phyloP scores from a whole-genome alignment of 2,113 vertebrate species.

The Melanerpes formicivorus region DNA sequence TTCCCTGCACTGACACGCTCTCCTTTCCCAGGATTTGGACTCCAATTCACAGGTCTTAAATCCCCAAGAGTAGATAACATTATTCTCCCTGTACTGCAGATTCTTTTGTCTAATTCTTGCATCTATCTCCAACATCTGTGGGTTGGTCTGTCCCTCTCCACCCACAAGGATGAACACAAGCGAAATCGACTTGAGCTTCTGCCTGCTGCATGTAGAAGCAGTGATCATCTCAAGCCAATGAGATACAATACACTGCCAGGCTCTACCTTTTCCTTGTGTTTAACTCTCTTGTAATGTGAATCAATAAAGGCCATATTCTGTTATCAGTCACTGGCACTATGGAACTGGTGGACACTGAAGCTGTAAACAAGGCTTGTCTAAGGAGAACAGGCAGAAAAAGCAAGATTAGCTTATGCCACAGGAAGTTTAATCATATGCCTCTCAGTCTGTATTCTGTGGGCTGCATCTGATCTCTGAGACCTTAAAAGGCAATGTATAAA shows the following conservation, averaged over 20 bases:
- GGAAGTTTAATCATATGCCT: conserved; percentile 51
- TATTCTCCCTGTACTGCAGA: neutral
- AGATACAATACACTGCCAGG: neutral
- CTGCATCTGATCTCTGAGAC: conserved; percentile 14
- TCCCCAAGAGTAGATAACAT: neutral
- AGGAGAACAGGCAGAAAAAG: neutral
- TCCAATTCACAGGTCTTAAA: neutral
- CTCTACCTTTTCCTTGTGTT: neutral
- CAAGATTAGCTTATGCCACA: conserved; percentile 30
- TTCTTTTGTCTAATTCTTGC: neutral
- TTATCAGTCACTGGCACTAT: neutral
- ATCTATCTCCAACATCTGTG: neutral
- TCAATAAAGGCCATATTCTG: neutral
- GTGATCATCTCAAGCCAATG: neutral
- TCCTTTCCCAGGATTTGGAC: neutral
- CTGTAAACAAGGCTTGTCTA: neutral
- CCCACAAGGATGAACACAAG: neutral
- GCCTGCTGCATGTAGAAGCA: neutral
- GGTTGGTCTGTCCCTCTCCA: neutral
- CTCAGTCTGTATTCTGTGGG: conserved; percentile 1
- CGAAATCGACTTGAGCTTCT: neutral
- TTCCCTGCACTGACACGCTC: neutral
- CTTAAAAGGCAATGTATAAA: conserved; percentile 43
- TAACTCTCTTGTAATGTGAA: neutral
- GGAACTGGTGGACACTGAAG: neutral